Evolutionary conservation across 2,888 invertebrate genomes (phyloP), one percentile per base, ranked within the genome.

Genomic region (Eueremaeus valkanovi): DNA sequence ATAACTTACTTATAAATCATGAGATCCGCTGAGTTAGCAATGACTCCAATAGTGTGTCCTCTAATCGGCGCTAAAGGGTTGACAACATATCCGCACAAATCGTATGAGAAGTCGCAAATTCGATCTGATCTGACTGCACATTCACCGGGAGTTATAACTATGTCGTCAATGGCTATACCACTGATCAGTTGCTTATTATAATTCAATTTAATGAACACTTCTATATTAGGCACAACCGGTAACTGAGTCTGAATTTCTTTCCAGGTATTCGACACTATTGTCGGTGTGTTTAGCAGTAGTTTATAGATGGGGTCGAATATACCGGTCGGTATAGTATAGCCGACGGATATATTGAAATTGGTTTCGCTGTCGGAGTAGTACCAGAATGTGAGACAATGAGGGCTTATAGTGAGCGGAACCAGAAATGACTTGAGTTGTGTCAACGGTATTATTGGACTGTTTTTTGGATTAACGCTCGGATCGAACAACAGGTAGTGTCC

Each of bases 331-430:
- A 16, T 1, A 1, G 3, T 9, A 61, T 29, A 61, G 1, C 24
- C 29, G 18, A 61, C 33, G 1, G 61, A 61, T 13, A 61, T 61
- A 24, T 55, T 61, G 27, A 73, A 68, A 24, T 21, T 5, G 9
- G 33, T 29, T 36, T 73, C 73, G 8, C 24, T 40, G 55, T 36
- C 36, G 5, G 55, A 29, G 42, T 58, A 73, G 29, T 73, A 73
- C 73, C 73, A 73, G 3, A 73, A 58, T 2, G 73, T 31, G 24
- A 73, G 42, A 58, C 73, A 73, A 21, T 73, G 70, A 6, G 40
- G 73, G 31, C 18, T 61, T 3, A 8, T 18, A 21, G 73, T 61
- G 11, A 73, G 3, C 31, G 63, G n/a, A n/a, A 51, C n/a, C 3
- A 21, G 6, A 51, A 21, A n/a, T n/a, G 51, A 51, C 9, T 21